Base-by-base conservation (phyloP, 2,888 invertebrate genomes). In the Ryuthela nishihirai region DNA sequence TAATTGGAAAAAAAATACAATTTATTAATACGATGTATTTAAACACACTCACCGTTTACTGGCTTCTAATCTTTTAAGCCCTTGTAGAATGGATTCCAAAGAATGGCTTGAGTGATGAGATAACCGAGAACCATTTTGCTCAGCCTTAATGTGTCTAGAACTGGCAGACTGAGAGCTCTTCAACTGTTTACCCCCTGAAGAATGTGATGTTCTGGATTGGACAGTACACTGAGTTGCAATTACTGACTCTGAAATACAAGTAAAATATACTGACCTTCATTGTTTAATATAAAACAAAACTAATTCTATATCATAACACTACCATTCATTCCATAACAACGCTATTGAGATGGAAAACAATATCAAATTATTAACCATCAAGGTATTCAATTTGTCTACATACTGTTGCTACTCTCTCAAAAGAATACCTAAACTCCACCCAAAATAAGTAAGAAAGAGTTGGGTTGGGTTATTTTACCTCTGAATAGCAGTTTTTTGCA, bases 11-110 rank as follows among this genome's bases (percentile, higher is more conserved):
- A n/a, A n/a, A n/a, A n/a, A n/a, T n/a, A n/a, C n/a, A n/a, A n/a
- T n/a, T n/a, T n/a, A n/a, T n/a, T n/a, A n/a, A n/a, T n/a, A n/a
- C n/a, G n/a, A n/a, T n/a, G n/a, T n/a, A n/a, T n/a, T n/a, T n/a
- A n/a, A n/a, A n/a, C n/a, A n/a, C n/a, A n/a, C 40, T 36, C 35
- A 62, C 64, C 64, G 48, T 65, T 66, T 66, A 39, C 62, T 66
- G 9, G 54, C 50, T 56, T 71, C 68, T 21, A 72, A 59, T 54
- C 72, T 72, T 64, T 71, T 71, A 39, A 71, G 67, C 47, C 72
- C 71, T 54, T 71, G 70, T 26, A 70, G 50, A 21, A 46, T 41
- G 21, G 47, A 40, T 46, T 60, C 60, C n/a, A 25, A 26, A 21
- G 59, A 48, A 23, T 45, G 24, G 41, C 12, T 47, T 34, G 59